Evolutionary conservation across 2,113 vertebrate genomes (phyloP), one percentile per base, ranked within the genome.

Genomic region (Microtus ochrogaster): DNA sequence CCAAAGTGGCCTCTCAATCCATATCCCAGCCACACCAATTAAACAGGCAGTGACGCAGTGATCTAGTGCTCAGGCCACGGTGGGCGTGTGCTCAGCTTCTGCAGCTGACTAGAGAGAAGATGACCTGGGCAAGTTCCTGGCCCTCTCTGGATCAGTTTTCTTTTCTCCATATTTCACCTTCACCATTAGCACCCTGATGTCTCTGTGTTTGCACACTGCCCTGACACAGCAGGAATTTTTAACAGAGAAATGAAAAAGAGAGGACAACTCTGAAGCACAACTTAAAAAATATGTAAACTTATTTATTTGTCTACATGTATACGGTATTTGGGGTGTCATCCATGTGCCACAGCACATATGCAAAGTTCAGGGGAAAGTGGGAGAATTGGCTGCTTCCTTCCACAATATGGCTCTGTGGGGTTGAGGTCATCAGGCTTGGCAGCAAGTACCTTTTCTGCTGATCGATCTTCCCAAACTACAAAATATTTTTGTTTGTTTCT

Each of bases 181-280:
- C 36, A 92, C 17, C 47, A 47, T 87, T 90, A 72, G 52, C 47
- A 61, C 26, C 68, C 82, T 63, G 19, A 77, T 36, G 14, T 68
- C 13, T 92, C 44, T 84, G 28, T 55, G 77, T 85, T 58, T 89
- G 36, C 68, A 44, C 3, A 9, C 26, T 63, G 41, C 7, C 3
- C 63, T 81, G 79, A 55, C 19, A 12, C 66, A 66, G 13, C 13
- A 77, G 24, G 68, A 91, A 89, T 44, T 33, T 8, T 58, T 17
- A 41, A 70, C 41, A 82, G 84, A 81, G 30, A 33, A 61, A 81
- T 16, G 41, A 21, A 61, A 55, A 55, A 41, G 22, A 33, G 52
- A 49, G 36, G 7, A 85, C 83, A 82, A 65, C 11, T 86, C 44
- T 91, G 44, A 94, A 86, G n/a, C 61, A 94, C 87, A 85, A 95